Percentiles rank a stretch among this genome's conserved stretches.
Evolutionary conservation across 1,140 invertebrate species (phyloP).

Genomic region (Trinorchestia longiramus): DNA sequence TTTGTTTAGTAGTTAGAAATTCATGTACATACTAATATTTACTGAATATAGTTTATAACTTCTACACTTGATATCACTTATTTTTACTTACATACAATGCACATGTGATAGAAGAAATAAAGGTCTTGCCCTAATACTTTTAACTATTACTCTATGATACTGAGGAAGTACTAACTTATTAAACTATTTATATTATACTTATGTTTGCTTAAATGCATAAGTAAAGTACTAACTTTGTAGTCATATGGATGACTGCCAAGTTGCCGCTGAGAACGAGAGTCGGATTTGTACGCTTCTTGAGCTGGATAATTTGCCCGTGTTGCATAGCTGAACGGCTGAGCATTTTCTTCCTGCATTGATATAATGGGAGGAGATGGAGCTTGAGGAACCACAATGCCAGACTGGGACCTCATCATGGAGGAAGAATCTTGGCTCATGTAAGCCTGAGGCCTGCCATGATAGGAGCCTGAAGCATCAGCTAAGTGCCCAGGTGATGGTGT

Average conservation of each 20-base stretch:
- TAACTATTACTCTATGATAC: too few species aligned
- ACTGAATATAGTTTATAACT: too few species aligned
- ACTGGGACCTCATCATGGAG: neutral
- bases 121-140: too few species aligned
- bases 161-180: too few species aligned
- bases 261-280: neutral
- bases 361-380: constrained; percentile 28
- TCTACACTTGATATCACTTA: too few species aligned
- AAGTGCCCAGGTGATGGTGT: neutral
- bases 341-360: neutral
- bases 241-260: neutral
- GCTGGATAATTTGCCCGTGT: neutral
- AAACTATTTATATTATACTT: neutral
- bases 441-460: neutral
- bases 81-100: too few species aligned
- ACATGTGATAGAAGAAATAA: too few species aligned
- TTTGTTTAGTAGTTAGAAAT: too few species aligned
- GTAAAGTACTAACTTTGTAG: neutral
- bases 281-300: neutral
- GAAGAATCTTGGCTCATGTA: neutral
- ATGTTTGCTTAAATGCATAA: neutral
- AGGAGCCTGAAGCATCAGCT: neutral
- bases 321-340: neutral
- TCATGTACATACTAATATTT: too few species aligned
- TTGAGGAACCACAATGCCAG: neutral